Evolutionary conservation across 2,113 vertebrate species (phyloP).

Genomic region (Microcebus griseorufus): DNA sequence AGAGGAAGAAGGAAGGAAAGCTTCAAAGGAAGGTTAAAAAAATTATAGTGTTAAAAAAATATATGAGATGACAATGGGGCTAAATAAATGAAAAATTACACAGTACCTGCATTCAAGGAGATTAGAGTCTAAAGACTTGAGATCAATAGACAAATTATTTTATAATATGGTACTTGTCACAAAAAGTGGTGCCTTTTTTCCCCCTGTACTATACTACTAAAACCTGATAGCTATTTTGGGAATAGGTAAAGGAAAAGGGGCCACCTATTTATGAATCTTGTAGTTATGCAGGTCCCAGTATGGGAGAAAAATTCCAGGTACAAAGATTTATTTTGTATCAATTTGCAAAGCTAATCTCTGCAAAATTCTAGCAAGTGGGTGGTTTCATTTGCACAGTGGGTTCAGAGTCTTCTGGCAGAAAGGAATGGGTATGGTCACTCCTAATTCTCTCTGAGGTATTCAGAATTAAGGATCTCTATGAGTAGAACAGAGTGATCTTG

Average conservation of each 20-base stretch:
- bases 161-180: neutral
- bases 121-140: neutral
- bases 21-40: neutral
- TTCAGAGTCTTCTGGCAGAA: neutral
- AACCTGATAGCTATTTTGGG: neutral
- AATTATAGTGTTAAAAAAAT: neutral
- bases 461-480: neutral
- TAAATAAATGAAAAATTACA: neutral
- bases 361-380: conserved; percentile 11
- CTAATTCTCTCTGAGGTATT: neutral
- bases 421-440: neutral
- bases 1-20: neutral
- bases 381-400: neutral
- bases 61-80: neutral
- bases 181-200: neutral
- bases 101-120: neutral
- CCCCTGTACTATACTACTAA: neutral
- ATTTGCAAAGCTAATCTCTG: conserved; percentile 16
- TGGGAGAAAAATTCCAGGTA: neutral
- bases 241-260: neutral
- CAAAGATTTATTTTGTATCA: neutral
- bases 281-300: neutral
- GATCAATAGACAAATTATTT: neutral
- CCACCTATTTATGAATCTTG: neutral
- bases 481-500: neutral